phyloP scores from a whole-genome alignment of 1,140 invertebrate genomes.

The Lordiphosa collinella region DNA sequence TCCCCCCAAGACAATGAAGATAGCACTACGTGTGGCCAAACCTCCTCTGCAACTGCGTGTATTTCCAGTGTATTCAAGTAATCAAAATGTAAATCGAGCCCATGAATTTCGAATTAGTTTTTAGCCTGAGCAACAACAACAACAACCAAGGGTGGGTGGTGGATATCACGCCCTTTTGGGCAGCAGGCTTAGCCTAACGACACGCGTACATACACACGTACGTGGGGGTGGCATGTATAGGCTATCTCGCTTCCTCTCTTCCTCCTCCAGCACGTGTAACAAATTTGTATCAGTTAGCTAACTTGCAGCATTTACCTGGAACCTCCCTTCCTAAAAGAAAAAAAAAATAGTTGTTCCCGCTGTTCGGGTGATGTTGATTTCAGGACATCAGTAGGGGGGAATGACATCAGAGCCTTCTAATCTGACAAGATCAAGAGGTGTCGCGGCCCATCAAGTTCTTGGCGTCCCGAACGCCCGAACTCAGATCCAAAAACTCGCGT shows the following conservation, averaged over 20 bases:
- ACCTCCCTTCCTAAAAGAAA: constrained; percentile 2
- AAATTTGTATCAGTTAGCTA: constrained; percentile 71
- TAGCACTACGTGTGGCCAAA: too few species aligned
- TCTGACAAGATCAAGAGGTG: too few species aligned
- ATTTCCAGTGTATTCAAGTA: constrained; percentile 63
- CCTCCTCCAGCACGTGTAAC: constrained; percentile 42
- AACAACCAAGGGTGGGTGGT: constrained; percentile 10
- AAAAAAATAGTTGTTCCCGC: constrained; percentile 6
- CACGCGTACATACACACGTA: constrained; percentile 50
- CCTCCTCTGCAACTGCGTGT: background rate
- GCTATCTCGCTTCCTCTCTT: background rate
- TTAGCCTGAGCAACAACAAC: constrained; percentile 45
- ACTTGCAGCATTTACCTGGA: constrained; percentile 51
- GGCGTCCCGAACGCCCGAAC: too few species aligned
- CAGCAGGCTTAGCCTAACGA: constrained; percentile 63
- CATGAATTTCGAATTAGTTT: constrained; percentile 77
- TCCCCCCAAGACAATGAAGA: constrained; percentile 32
- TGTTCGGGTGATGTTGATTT: too few species aligned
- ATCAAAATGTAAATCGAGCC: constrained; percentile 77
- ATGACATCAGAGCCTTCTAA: too few species aligned
- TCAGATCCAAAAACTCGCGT: too few species aligned
- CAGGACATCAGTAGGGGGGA: too few species aligned
- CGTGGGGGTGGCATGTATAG: background rate
- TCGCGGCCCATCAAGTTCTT: too few species aligned
- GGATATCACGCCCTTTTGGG: background rate